Evolutionary conservation across 2,888 invertebrate genomes (phyloP).

Genomic region (Agriopis marginaria): DNA sequence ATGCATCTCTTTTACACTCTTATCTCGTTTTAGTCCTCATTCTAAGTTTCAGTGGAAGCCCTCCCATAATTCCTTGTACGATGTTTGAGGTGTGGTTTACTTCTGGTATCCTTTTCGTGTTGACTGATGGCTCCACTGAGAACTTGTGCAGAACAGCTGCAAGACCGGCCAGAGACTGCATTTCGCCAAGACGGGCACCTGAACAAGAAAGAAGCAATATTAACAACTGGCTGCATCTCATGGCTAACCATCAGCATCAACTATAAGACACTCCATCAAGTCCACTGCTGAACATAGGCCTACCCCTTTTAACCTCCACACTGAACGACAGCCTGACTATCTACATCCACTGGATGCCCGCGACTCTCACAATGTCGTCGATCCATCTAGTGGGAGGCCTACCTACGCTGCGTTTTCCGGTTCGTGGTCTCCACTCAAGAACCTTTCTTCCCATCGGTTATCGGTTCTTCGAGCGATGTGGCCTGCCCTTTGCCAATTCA

Average conservation of each 20-base stretch:
- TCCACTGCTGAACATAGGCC: no score
- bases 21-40: slow-evolving; percentile 40
- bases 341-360: no score
- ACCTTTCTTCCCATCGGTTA: no score
- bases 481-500: no score
- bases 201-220: slow-evolving; percentile 24
- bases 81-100: slow-evolving; percentile 52
- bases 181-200: slow-evolving; percentile 67
- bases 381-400: no score
- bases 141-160: slow-evolving; percentile 66
- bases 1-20: not conserved
- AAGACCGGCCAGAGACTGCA: slow-evolving; percentile 70
- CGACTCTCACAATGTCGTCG: no score
- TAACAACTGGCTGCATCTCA: not conserved
- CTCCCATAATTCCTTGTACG: slow-evolving; percentile 58
- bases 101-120: slow-evolving; percentile 44
- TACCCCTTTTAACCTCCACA: no score
- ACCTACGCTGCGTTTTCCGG: no score
- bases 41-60: slow-evolving; percentile 55
- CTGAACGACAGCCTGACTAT: no score
- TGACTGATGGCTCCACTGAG: slow-evolving; percentile 54
- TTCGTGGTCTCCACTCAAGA: no score
- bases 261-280: no score
- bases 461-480: no score
- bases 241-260: not conserved